phyloP scores from a whole-genome alignment of 2,113 vertebrate genomes.

The Sarotherodon lohbergeri region DNA sequence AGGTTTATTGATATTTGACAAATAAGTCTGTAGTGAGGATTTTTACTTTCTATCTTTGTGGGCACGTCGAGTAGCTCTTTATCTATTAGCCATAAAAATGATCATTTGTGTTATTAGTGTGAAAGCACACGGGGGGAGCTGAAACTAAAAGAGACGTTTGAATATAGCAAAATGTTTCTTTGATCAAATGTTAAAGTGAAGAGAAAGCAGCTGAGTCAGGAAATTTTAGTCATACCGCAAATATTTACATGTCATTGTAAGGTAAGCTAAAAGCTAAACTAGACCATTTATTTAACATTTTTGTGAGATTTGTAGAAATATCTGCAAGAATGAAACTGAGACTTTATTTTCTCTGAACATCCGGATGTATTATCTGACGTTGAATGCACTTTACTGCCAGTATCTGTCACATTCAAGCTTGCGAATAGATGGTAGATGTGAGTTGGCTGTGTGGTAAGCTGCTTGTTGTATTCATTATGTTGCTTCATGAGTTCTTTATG shows the following conservation, averaged over 20 bases:
- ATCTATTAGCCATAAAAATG: not conserved
- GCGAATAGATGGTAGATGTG: not conserved
- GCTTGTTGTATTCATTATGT: not conserved
- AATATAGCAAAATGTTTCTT: not conserved
- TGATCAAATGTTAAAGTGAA: not conserved
- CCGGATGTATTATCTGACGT: not conserved
- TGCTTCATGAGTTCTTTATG: not conserved
- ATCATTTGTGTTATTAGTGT: not conserved
- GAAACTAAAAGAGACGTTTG: fast-evolving
- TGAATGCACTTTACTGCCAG: not conserved
- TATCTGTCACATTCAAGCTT: not conserved
- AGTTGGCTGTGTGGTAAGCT: not conserved
- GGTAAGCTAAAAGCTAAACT: not conserved
- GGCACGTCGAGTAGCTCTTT: fast-evolving
- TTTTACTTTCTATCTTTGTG: not conserved
- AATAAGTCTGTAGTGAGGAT: not conserved
- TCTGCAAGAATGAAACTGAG: not conserved
- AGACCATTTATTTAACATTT: not conserved
- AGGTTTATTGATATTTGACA: not conserved
- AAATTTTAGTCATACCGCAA: not conserved
- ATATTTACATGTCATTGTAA: not conserved
- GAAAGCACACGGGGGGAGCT: not conserved
- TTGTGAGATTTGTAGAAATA: not conserved
- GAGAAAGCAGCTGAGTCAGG: not conserved
- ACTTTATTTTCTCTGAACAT: not conserved